These are phyloP conservation scores for Sternarchorhynchus goeldii DNA, from an alignment of 2,797 vertebrate genomes.

Conservation along the genomic window DNA sequence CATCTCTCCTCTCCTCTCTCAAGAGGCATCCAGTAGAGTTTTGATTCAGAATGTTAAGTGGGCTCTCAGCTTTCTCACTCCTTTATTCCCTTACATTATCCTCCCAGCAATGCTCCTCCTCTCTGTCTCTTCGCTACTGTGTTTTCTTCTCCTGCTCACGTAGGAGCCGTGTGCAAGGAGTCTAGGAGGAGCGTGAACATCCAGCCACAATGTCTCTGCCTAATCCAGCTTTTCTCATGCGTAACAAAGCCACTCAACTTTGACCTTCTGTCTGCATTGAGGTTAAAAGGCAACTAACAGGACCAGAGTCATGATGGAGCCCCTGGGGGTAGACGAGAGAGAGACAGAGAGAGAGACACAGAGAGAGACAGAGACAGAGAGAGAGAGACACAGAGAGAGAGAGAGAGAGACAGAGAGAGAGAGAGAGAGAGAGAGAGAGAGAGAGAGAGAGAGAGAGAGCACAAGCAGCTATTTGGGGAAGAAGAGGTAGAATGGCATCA, in stretches of 20 bases:
- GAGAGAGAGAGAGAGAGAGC: background rate
- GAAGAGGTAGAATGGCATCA: background rate
- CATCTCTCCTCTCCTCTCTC: no score
- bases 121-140: background rate
- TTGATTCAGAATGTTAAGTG: background rate
- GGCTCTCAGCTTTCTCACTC: background rate
- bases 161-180: no score
- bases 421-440: background rate
- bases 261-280: no score
- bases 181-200: no score
- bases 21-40: no score
- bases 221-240: no score
- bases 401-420: background rate
- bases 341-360: background rate
- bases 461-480: background rate
- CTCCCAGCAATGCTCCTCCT: no score
- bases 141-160: background rate
- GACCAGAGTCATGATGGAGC: no score
- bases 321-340: background rate
- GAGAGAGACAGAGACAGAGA: background rate
- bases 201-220: no score
- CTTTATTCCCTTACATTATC: background rate
- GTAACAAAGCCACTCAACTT: no score
- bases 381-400: background rate
- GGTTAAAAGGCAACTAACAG: no score